Evolutionary conservation across 2,797 vertebrate genomes (phyloP).

Genomic region (Rhinichthys osculus): DNA sequence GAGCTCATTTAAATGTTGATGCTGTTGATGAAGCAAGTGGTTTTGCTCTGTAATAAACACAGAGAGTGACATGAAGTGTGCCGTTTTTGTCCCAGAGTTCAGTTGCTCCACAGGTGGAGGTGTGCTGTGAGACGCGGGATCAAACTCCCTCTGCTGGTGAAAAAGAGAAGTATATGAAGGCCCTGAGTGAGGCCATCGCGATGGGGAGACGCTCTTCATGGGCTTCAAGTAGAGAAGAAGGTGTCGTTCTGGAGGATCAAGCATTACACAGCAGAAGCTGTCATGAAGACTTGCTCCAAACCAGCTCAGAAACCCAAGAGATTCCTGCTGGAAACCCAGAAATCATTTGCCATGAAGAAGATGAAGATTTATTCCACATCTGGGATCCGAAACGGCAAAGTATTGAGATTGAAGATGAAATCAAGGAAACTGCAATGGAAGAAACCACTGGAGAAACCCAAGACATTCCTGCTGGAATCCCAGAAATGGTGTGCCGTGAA

Average conservation of each 20-base stretch:
- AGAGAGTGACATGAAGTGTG: conserved; percentile 47
- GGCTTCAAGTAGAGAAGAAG: not conserved
- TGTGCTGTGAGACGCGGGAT: conserved; percentile 36
- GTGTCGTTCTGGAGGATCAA: not conserved
- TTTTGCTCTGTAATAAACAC: not conserved
- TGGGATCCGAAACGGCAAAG: not conserved
- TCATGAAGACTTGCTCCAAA: not conserved
- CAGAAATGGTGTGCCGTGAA: not conserved
- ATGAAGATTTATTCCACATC: not conserved
- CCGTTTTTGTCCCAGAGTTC: conserved; percentile 83
- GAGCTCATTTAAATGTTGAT: not conserved
- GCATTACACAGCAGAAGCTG: not conserved
- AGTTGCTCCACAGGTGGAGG: conserved; percentile 74
- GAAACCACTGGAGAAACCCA: too few relatives aligned
- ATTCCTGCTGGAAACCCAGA: too few relatives aligned
- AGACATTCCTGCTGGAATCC: not conserved
- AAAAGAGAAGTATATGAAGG: conserved; percentile 12
- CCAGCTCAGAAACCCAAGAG: too few relatives aligned
- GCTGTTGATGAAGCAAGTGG: not conserved
- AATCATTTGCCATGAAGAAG: not conserved
- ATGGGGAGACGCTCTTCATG: not conserved
- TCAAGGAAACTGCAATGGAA: not conserved
- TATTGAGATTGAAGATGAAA: not conserved
- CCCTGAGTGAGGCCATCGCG: not conserved
- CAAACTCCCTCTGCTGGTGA: conserved; percentile 35